Base-by-base conservation (phyloP, 2,797 vertebrate species). In the Enteromius anoplus region DNA sequence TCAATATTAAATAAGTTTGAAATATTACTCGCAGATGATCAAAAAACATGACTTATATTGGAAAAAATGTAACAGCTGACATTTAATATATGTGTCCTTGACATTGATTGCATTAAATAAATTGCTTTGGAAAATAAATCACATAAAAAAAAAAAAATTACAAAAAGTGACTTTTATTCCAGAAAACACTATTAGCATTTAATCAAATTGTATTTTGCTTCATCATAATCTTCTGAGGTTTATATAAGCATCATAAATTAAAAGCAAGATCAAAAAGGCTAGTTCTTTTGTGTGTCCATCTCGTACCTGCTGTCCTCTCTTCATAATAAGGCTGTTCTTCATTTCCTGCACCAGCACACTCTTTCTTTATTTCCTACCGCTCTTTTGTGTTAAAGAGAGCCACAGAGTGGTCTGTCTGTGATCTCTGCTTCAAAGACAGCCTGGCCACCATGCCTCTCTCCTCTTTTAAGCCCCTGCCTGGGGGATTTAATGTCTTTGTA, bases 351-450 rank as follows among this genome's bases (percentile, higher is more conserved):
- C 37, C 53, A 76, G 53, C 23, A 9, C 19, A 4, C 66, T 80
- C 47, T 51, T 73, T 42, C 23, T 83, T 6, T 17, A 23, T 76
- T 73, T n/a, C 47, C 76, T 78, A 58, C 29, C n/a, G 60, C 42
- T 60, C 73, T 80, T 23, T 78, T 78, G 47, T 78, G 80, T 64
- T 60, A 47, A 75, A 77, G 53, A 77, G 75, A 53, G 53, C 69
- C 29, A 14, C 53, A 55, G 84, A 71, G 79, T 64, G 66, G 40
- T 66, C 78, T 6, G 21, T 60, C 75, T 85, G 55, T 82, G 84
- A 78, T 85, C 84, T 82, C 60, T 5, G 40, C 84, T 78, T 85
- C 75, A 82, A 82, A 85, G 70, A 66, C 47, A 75, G 62, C 37
- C 66, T 40, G 66, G 66, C 23, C 79, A 76, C 42, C 73, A 10